A percentile compares a stretch with the other conserved stretches of the same genome.
Evolutionary conservation across 1,140 invertebrate genomes (phyloP).

Genomic region (Neodiprion fabricii): DNA sequence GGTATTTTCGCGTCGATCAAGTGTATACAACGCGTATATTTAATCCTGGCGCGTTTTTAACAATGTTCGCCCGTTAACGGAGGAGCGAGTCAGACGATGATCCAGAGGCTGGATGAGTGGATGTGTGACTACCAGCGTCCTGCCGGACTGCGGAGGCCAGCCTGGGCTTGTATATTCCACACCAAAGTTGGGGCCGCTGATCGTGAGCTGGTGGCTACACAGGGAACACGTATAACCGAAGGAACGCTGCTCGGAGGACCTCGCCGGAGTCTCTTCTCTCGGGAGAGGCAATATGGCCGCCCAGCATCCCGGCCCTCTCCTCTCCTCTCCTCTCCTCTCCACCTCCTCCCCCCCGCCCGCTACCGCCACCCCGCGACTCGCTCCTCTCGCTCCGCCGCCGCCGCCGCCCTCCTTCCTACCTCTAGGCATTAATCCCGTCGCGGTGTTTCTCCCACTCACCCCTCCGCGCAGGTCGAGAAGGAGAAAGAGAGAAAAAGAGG

Average conservation of each 20-base stretch:
- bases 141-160: slow-evolving; percentile 20
- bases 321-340: slow-evolving; percentile 12
- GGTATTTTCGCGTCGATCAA: too few species aligned
- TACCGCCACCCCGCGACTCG: not conserved
- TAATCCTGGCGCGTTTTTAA: not conserved
- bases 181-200: slow-evolving; percentile 46
- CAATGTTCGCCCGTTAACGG: not conserved
- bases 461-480: slow-evolving; percentile 20
- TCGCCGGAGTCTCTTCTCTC: slow-evolving; percentile 57
- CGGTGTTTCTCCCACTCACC: slow-evolving; percentile 12
- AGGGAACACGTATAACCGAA: slow-evolving; percentile 51
- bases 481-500: slow-evolving; percentile 12
- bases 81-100: not conserved
- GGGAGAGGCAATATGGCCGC: slow-evolving; percentile 60
- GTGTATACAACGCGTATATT: not conserved
- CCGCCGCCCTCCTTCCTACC: slow-evolving; percentile 9
- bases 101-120: not conserved
- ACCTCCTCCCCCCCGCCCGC: not conserved
- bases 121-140: not conserved
- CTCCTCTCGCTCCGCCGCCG: not conserved
- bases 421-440: slow-evolving; percentile 6
- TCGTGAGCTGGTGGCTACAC: slow-evolving; percentile 10
- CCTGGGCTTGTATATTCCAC: slow-evolving; percentile 31
- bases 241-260: slow-evolving; percentile 49
- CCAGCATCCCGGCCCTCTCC: slow-evolving; percentile 41